Base-by-base conservation (phyloP, 2,888 invertebrate genomes). In the Philaethria dido region DNA sequence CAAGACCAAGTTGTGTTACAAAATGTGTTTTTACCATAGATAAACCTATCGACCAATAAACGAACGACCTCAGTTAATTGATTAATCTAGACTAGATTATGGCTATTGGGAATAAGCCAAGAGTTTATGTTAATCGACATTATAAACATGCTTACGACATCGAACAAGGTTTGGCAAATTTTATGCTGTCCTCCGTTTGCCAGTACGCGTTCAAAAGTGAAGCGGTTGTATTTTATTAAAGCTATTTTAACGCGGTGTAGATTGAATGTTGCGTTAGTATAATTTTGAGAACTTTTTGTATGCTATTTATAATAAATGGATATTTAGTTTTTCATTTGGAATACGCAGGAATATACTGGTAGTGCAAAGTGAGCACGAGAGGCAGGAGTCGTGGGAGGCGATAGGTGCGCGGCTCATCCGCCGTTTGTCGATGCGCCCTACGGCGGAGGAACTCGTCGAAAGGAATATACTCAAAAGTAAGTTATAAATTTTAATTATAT, bases 391-490 rank as follows among this genome's bases (percentile, higher is more conserved):
- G 79, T 97, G 98, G 93, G 98, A 98, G 88, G 98, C 97, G 70
- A 98, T 99, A 82, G 98, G 98, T 64, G 98, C 97, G 74, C 95
- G 98, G 78, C 95, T 99, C 77, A 98, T 98, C 82, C 95, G 99
- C 86, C 96, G 99, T 80, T 94, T 99, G 82, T 99, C 99, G 89
- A 97, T 99, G 96, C 94, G 99, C 81, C 99, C 99, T 76, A 98
- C 99, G 57, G 97, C 97, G 73, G 99, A 99, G 88, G 99, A 99
- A 90, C 94, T 99, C 74, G 98, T 99, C 86, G 98, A 99, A 88
- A 95, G 99, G 80, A 99, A 99, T 87, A 99, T 99, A 87, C 94
- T 99, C 77, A 99, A 98, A 94, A 97, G 98, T 98, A 94, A 95
- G 96, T 93, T n/a, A n/a, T 39, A 16, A 18, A 47, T 11, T 13